Evolutionary conservation across 2,113 vertebrate genomes (phyloP).

Genomic region (Pluvialis apricaria): DNA sequence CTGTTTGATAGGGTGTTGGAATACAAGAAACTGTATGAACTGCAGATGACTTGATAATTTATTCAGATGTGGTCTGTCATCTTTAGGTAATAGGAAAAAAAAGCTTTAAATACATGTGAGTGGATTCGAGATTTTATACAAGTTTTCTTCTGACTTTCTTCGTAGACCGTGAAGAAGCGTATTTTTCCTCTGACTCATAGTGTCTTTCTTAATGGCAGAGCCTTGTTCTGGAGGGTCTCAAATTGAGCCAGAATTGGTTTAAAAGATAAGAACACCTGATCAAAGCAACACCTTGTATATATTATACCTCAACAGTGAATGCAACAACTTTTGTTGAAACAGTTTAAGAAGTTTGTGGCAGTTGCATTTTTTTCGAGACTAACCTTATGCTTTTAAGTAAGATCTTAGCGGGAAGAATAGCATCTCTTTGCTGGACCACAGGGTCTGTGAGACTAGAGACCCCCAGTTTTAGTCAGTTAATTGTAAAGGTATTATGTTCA

Average conservation of each 20-base stretch:
- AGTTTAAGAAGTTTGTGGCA: not conserved
- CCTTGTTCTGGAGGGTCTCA: not conserved
- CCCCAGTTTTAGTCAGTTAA: not conserved
- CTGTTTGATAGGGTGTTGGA: not conserved
- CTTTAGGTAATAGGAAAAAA: not conserved
- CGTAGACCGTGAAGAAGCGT: not conserved
- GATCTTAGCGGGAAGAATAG: not conserved
- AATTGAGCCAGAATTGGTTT: not conserved
- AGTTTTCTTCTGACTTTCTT: not conserved
- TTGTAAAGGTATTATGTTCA: not conserved
- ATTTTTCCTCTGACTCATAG: not conserved
- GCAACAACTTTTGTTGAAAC: not conserved
- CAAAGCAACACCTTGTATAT: not conserved
- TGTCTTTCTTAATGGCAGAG: not conserved
- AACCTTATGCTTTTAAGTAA: not conserved
- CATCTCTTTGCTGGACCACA: not conserved
- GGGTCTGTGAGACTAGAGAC: not conserved
- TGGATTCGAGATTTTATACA: not conserved
- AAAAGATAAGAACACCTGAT: not conserved
- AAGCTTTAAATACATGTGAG: not conserved
- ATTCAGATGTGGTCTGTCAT: slow-evolving; percentile 8
- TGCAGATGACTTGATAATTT: slow-evolving; percentile 30
- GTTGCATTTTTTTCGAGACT: not conserved
- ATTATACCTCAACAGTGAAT: rapidly evolving
- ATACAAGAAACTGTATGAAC: slow-evolving; percentile 10